Base-by-base conservation (phyloP, 2,888 invertebrate genomes). In the Cantharis lateralis region DNA sequence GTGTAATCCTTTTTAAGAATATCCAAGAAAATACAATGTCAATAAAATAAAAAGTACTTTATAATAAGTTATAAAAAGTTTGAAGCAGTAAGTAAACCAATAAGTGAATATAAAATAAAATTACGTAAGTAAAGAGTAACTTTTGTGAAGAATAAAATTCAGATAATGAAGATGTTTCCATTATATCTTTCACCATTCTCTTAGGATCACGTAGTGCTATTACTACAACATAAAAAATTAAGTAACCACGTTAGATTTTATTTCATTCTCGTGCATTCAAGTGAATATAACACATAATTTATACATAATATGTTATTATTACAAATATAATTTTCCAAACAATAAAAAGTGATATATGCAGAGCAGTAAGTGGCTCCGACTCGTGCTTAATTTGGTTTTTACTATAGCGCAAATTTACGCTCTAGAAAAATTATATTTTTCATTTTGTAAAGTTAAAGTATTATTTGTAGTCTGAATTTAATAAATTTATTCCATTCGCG, bases 161-260 rank as follows among this genome's bases (percentile, higher is more conserved):
- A n/a, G 48, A n/a, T 48, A 48, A 48, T 48, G 48, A 48, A 48
- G 48, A 48, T 48, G 48, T 48, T 48, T 48, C 48, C 48, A 48
- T 48, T 48, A 48, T 24, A 62, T 63, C 15, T 62, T 62, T 70
- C 61, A 28, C 62, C 61, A 71, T 63, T 71, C 63, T 63, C 18
- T 71, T 71, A 15, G 63, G 16, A 71, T 71, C 71, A 71, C 71
- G 26, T 63, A 71, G 62, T 63, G 62, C 71, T 62, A 18, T 26
- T 71, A 71, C 15, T 71, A 63, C 71, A 28, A 16, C n/a, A 62
- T 62, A 71, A 71, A 71, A 62, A 71, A 48, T 71, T 71, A 71
- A 18, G 71, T 28, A 71, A 71, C 63, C 62, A 71, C 62, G 16
- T 71, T 15, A 63, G 16, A 63, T 63, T 71, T 71, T 63, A 71